Base-by-base conservation (phyloP, 35 echinoderm and acorn worm genomes). In the Apostichopus japonicus region DNA sequence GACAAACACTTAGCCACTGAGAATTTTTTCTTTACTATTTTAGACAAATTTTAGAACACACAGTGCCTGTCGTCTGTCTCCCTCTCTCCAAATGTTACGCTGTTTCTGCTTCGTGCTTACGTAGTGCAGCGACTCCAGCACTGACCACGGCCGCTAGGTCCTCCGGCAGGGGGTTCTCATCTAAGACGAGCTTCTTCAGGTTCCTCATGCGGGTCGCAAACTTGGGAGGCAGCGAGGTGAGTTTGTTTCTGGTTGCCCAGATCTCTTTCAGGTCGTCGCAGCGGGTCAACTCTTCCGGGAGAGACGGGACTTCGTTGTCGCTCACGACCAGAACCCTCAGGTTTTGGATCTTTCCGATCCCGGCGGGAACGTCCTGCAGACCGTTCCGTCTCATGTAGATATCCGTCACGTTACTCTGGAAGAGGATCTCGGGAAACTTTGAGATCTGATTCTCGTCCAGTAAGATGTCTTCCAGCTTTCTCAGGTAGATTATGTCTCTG, bases 391-490 rank as follows among this genome's bases (percentile, higher is more conserved):
- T 84, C 78, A 97, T 67, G 86, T 92, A 97, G 67, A 97, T 73
- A 55, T 97, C 96, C 10, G 91, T 80, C 8, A 97, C 90, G 8
- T 88, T 77, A 55, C 91, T 92, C 59, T 92, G 57, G 22, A 92
- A 92, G 27, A 97, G 79, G 25, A 93, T 91, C 56, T 94, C 93
- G 0, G 96, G 96, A 15, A 97, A 92, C 5, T 75, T 77, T 65
- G 83, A 80, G 53, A 97, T 90, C 56, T 92, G 73, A 63, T 97
- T 97, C 54, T 97, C 86, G 78, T 94, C 93, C 55, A 97, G 22
- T 10, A 92, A 77, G 17, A 97, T 86, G 14, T 94, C 87, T 44
- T 92, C 84, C 10, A 97, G 87, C 16, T 88, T 92, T 6, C 44
- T 67, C 56, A 97, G 88, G 79, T 94, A 90, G 71, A 65, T 92